Percentiles rank a stretch among this genome's conserved stretches.
phyloP scores from a whole-genome alignment of 2,113 vertebrate genomes.

The Epinephelus lanceolatus region DNA sequence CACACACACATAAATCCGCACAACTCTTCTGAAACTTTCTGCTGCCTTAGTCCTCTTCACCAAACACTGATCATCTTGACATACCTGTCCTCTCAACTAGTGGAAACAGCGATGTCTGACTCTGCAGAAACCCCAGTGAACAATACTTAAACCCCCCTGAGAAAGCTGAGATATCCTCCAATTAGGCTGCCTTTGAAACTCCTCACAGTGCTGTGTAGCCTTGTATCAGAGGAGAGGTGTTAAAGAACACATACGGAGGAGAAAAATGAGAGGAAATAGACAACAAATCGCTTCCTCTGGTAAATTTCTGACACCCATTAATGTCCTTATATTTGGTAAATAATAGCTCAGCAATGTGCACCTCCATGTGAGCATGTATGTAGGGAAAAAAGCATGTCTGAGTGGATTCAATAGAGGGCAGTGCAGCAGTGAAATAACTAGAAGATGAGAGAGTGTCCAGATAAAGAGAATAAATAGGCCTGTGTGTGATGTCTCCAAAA shows the following conservation, averaged over 20 bases:
- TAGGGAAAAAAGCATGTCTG: slow-evolving; percentile 19
- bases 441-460: slow-evolving; percentile 40
- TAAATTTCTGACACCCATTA: not conserved
- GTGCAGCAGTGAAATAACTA: slow-evolving; percentile 40
- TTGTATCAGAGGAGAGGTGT: not conserved
- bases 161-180: slow-evolving; percentile 47
- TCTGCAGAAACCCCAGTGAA: slow-evolving; percentile 56
- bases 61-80: slow-evolving; percentile 45
- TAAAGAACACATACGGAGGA: not conserved
- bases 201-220: not conserved
- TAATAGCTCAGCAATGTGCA: not conserved
- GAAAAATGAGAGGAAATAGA: not conserved
- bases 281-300: not conserved
- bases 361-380: slow-evolving; percentile 16
- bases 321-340: not conserved
- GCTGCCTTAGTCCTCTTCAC: slow-evolving; percentile 23
- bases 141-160: slow-evolving; percentile 36
- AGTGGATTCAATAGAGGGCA: slow-evolving; percentile 67
- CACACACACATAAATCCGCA: slow-evolving; percentile 20
- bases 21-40: slow-evolving; percentile 38
- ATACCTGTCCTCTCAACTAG: slow-evolving; percentile 38
- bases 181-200: slow-evolving; percentile 55
- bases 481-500: slow-evolving; percentile 37
- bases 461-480: slow-evolving; percentile 42
- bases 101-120: slow-evolving; percentile 48